Base-by-base conservation (phyloP, 2,113 vertebrate species). In the Syrrhaptes paradoxus region DNA sequence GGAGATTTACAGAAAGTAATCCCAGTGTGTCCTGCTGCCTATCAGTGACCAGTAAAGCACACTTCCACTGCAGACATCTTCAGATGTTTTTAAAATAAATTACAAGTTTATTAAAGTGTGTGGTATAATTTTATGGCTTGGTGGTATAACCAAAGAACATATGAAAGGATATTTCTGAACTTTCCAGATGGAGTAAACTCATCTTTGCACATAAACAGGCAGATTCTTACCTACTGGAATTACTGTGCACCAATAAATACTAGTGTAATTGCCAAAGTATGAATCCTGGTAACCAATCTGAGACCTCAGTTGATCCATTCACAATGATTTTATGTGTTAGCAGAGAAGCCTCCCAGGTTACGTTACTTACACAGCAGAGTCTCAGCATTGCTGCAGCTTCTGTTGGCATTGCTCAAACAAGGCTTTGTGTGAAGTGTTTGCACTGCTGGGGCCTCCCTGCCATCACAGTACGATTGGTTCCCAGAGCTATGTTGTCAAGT, bases 41-140 rank as follows among this genome's bases (percentile, higher is more conserved):
- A 3, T 8, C 11, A 17, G n/a, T 17, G 52, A 83, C 13, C 32
- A 78, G 45, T 29, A 55, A 67, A 58, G 54, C 17, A 57, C 52
- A n/a, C 4, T 57, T 59, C 16, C 49, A 52, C 34, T 63, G 24
- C 43, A 77, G 18, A 58, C 68, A 19, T 3, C 24, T 16, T 71
- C 65, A 41, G 28, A 29, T n/a, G 48, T 38, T 66, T 57, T 78
- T 38, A 59, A 88, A 97, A 91, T 63, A 93, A 86, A 85, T 76
- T 84, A 61, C 46, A 77, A 66, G 29, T 96, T 94, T 85, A 98
- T 96, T 97, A 87, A 97, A 97, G 87, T 10, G 25, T 63, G 32
- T 55, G 75, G 83, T 71, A 63, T 5, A 19, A 49, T 78, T 66
- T 67, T 46, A 52, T 36, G 32, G 16, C 31, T 57, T 81, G 67